These are phyloP conservation scores for Harpalus rufipes DNA, from an alignment of 2,888 invertebrate genomes.

Conservation along the genomic window DNA sequence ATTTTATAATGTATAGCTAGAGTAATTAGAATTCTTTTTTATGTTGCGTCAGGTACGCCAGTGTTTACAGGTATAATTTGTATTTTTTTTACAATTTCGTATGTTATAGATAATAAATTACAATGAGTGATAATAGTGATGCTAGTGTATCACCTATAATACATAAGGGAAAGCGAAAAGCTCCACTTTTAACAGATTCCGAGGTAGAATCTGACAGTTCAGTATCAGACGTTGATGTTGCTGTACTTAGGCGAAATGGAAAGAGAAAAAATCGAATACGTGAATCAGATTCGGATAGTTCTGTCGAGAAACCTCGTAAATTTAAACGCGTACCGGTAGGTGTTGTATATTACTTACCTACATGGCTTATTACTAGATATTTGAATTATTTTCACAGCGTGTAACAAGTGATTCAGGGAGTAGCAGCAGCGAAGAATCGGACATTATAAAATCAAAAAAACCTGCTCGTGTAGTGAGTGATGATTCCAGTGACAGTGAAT, in stretches of 20 bases:
- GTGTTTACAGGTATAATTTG: constrained; percentile 59
- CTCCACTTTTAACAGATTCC: constrained; percentile 71
- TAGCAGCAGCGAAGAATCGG: constrained; percentile 76
- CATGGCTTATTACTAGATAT: background rate
- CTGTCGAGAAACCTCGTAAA: constrained; percentile 76
- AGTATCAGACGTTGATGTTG: constrained; percentile 53
- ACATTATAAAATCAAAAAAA: constrained; percentile 69
- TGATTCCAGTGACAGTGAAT: constrained; percentile 69
- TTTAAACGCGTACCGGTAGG: constrained; percentile 77
- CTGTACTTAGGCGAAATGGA: constrained; percentile 44
- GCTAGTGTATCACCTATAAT: constrained; percentile 67
- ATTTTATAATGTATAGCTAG: constrained; percentile 62
- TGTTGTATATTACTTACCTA: constrained; percentile 69
- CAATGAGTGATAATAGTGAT: constrained; percentile 75
- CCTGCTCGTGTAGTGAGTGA: constrained; percentile 70
- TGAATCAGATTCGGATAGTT: constrained; percentile 77
- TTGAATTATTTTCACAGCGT: constrained; percentile 77
- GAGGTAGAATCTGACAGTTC: constrained; percentile 67
- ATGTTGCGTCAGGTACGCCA: constrained; percentile 64
- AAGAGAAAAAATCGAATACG: constrained; percentile 68
- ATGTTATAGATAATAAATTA: constrained; percentile 59
- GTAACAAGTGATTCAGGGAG: constrained; percentile 77
- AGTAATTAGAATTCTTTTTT: constrained; percentile 64
- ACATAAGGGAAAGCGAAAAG: constrained; percentile 71
- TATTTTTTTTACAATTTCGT: constrained; percentile 9